Base-by-base conservation (phyloP, 1,140 invertebrate genomes). In the Drosophila nebulosa region DNA sequence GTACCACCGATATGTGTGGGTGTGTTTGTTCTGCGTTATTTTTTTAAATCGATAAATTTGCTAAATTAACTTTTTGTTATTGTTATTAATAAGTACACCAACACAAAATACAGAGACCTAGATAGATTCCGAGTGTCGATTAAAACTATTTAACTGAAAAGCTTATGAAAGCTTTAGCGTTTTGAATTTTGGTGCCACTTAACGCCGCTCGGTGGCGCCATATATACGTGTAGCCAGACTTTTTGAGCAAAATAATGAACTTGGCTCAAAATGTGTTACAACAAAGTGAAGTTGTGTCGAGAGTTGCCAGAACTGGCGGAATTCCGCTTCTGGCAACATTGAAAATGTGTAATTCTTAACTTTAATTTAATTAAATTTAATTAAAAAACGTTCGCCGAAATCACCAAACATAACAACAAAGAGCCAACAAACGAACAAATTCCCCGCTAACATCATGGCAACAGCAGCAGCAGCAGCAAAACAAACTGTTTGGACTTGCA, bases 311-410 rank as follows among this genome's bases (percentile, higher is more conserved):
- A 46, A 46, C 21, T 46, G 9, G 16, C 39, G 39, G 39, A 46
- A 46, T 21, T 46, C 39, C 39, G 39, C 39, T 46, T 46, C 39
- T 46, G 39, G 39, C 39, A 46, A 46, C 39, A 46, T 46, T 18
- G 39, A 46, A 46, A 46, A 46, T 46, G 39, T 46, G 39, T 46
- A 46, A 46, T 46, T 46, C 39, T 21, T 46, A 46, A 46, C 39
- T 46, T 46, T 46, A 21, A 46, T 46, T 46, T 46, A 46, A 21
- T 46, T 46, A 21, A 46, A 46, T 10, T 46, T 46, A 46, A 46
- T 46, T 46, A 46, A 46, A 46, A 30, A 46, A 21, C 39, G n/a
- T 21, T 21, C 39, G 39, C 16, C n/a, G 18, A 46, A 46, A 16
- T 9, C 2, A 21, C 7, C 10, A 46, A 46, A 30, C 27, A 32